Evolutionary conservation across 2,797 vertebrate species (phyloP).

Genomic region (Psittacula echo): DNA sequence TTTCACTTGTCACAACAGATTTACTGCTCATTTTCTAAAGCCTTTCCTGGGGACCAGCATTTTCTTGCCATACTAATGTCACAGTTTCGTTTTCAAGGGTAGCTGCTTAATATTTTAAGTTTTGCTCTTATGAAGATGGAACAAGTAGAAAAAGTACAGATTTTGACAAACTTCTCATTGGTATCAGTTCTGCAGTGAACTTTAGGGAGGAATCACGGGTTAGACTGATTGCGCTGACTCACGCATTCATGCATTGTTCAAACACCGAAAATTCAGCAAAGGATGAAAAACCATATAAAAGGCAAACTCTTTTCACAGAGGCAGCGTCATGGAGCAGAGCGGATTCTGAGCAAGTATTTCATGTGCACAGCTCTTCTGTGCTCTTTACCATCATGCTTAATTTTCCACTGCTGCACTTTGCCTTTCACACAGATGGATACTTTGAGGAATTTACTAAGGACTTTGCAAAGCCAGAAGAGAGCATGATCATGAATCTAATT

Average conservation of each 20-base stretch:
- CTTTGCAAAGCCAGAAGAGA: neutral
- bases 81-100: constrained; percentile 3
- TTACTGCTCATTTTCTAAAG: constrained; percentile 29
- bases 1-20: constrained; percentile 34
- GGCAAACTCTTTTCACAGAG: neutral
- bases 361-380: neutral
- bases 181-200: neutral
- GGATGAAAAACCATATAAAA: neutral
- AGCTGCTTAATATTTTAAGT: neutral
- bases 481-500: constrained; percentile 30
- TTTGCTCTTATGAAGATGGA: neutral
- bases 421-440: neutral
- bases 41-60: neutral
- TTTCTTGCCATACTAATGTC: neutral
- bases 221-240: neutral
- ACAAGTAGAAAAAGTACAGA: neutral
- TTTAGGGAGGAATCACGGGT: neutral
- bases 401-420: neutral
- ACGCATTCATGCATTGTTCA: neutral
- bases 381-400: neutral
- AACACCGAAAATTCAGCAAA: neutral
- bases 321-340: fast-evolving
- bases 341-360: neutral
- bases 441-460: constrained; percentile 34
- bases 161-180: neutral